phyloP scores from a whole-genome alignment of 2,888 invertebrate species.

The Torymus texanus region DNA sequence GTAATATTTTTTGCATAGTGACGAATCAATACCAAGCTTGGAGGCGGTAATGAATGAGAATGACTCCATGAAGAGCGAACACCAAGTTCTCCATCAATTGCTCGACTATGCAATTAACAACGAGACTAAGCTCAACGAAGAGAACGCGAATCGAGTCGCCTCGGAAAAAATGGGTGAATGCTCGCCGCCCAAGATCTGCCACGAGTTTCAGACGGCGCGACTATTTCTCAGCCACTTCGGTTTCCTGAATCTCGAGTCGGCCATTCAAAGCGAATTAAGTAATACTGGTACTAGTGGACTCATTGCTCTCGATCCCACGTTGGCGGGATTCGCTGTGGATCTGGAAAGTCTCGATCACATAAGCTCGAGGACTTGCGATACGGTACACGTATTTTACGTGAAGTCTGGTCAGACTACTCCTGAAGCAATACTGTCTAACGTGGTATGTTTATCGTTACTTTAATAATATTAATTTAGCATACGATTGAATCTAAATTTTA shows the following conservation, averaged over 20 bases:
- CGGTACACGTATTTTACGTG: slow-evolving; percentile 95
- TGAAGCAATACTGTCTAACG: slow-evolving; percentile 88
- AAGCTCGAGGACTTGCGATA: slow-evolving; percentile 91
- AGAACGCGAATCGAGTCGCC: slow-evolving; percentile 68
- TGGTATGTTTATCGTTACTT: slow-evolving; percentile 73
- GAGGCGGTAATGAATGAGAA: slow-evolving; percentile 84
- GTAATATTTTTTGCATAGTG: slow-evolving; percentile 76
- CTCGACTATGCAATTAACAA: slow-evolving; percentile 82
- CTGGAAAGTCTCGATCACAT: slow-evolving; percentile 89
- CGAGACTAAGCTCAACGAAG: slow-evolving; percentile 74
- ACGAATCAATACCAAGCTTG: slow-evolving; percentile 91
- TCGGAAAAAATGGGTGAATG: slow-evolving; percentile 82
- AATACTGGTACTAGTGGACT: slow-evolving; percentile 77
- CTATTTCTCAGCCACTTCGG: slow-evolving; percentile 97
- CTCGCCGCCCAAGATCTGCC: slow-evolving; percentile 86
- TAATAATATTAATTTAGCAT: not conserved
- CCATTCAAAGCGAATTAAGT: slow-evolving; percentile 70
- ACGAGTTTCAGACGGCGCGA: slow-evolving; percentile 96
- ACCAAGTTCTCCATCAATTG: slow-evolving; percentile 83
- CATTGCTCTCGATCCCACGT: slow-evolving; percentile 83
- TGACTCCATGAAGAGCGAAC: slow-evolving; percentile 76
- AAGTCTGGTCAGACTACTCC: slow-evolving; percentile 88
- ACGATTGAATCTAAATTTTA: too few relatives aligned
- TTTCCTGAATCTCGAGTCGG: slow-evolving; percentile 79
- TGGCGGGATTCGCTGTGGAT: slow-evolving; percentile 85